Base-by-base conservation (phyloP, 2,113 vertebrate species). In the Leptodactylus fuscus region DNA sequence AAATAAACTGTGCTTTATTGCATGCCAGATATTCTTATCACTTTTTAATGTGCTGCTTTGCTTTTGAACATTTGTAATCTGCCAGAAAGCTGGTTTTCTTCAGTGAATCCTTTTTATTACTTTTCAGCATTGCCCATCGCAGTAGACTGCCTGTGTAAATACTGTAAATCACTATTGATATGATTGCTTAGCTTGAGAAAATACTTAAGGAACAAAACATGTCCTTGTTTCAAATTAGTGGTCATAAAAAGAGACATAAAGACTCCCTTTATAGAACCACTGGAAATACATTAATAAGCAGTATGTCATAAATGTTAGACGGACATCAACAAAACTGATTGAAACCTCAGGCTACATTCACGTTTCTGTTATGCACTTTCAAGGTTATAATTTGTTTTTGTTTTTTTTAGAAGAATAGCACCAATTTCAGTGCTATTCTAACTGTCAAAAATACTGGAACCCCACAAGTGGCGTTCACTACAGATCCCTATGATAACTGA, bases 1-100 rank as follows among this genome's bases (percentile, higher is more conserved):
- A 38, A 85, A 60, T 67, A 34, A 36, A 48, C 32, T 15, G 46
- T 41, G 29, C 79, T 85, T 85, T 79, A 85, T 85, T 79, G 20
- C 62, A 41, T 85, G 75, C 83, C 74, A 85, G 36, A 79, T 70
- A 41, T 41, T 77, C 62, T 85, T 85, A 79, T 85, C 83, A 32
- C n/a, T 3, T 53, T 53, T 75, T 46, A 38, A 70, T 85, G 60
- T 29, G 29, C 20, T 55, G 44, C n/a, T 79, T 53, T 79, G 32
- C 75, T 74, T 79, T 77, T 85, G 29, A 49, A 67, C 55, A 77
- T 79, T 85, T 77, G 24, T 48, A 77, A 48, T 62, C 58, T 78
- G 74, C 71, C 82, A 78, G 48, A 71, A 62, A 69, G 73, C 82
- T 78, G 74, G 20, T 44, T 85, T 85, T 69, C 73, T 85, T 77